Percentiles rank a stretch among this genome's conserved stretches.
phyloP scores from a whole-genome alignment of 1,140 invertebrate species.

The Atta texana region DNA sequence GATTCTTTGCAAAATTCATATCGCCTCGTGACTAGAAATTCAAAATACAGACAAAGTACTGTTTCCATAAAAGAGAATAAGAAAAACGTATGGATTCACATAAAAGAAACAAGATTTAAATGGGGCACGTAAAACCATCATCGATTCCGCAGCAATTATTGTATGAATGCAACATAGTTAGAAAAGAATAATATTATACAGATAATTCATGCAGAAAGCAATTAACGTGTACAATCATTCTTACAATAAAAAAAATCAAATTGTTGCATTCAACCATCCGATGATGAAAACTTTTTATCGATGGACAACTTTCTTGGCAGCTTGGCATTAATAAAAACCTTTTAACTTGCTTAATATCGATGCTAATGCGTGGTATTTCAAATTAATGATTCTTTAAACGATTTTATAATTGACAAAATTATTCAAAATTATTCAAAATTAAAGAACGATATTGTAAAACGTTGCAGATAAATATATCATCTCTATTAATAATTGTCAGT shows the following conservation, averaged over 20 bases:
- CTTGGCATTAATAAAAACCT: neutral
- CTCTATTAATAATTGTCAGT: neutral
- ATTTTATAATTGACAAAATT: neutral
- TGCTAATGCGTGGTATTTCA: conserved; percentile 13
- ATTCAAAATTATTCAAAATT: neutral
- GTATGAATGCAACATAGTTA: conserved; percentile 1
- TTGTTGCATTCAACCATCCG: conserved; percentile 33
- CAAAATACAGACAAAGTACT: conserved; percentile 15
- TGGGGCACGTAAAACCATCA: conserved; percentile 20
- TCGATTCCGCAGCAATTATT: conserved; percentile 11
- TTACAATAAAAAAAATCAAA: conserved; percentile 18
- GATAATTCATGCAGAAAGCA: conserved; percentile 29
- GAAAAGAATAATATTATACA: conserved; percentile 15
- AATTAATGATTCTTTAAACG: conserved; percentile 23
- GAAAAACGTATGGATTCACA: neutral
- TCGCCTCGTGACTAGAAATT: neutral
- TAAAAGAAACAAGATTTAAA: conserved; percentile 40
- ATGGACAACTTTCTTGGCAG: conserved; percentile 12
- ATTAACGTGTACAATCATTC: conserved; percentile 42
- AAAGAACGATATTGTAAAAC: neutral
- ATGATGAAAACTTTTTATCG: conserved; percentile 42
- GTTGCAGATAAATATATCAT: neutral
- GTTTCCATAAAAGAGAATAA: conserved; percentile 22
- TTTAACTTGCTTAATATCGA: conserved; percentile 27
- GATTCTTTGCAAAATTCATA: conserved; percentile 52